Evolutionary conservation across 2,113 vertebrate species (phyloP).

Genomic region (Arvicanthis niloticus): DNA sequence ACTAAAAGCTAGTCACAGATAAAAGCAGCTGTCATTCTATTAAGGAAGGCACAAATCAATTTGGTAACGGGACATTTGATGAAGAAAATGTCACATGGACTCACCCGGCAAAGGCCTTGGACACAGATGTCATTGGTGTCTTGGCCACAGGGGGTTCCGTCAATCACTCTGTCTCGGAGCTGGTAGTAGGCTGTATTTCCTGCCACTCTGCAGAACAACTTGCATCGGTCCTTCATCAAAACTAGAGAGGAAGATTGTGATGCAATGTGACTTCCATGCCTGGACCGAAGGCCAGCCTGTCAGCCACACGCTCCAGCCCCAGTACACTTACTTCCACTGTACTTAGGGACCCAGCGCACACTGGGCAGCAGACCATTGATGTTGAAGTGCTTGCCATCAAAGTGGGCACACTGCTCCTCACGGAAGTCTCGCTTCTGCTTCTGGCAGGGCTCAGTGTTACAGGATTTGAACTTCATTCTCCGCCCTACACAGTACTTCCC

Average conservation of each 20-base stretch:
- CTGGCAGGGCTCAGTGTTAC: constrained; percentile 96
- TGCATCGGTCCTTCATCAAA: constrained; percentile 98
- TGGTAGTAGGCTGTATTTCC: constrained; percentile 98
- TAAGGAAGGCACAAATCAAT: not conserved
- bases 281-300: fast-evolving
- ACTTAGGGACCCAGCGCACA: constrained; percentile 99
- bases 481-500: constrained; percentile 97
- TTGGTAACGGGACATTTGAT: fast-evolving
- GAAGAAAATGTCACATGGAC: not conserved
- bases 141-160: constrained; percentile 97
- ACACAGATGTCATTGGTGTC: constrained; percentile 99
- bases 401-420: constrained; percentile 96
- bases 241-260: constrained; percentile 86
- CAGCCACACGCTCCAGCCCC: fast-evolving
- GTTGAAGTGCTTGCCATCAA: constrained; percentile 98
- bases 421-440: constrained; percentile 96
- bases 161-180: constrained; percentile 96
- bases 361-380: constrained; percentile 97
- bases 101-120: constrained; percentile 98
- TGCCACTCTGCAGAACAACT: constrained; percentile 97
- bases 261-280: not conserved
- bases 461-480: constrained; percentile 99
- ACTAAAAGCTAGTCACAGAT: not conserved
- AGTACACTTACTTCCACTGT: constrained; percentile 96
- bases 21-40: not conserved